A percentile compares a stretch with the other conserved stretches of the same genome.
These are phyloP conservation scores for Conus betulinus DNA, from an alignment of 1,140 invertebrate genomes.

Conservation along the genomic window DNA sequence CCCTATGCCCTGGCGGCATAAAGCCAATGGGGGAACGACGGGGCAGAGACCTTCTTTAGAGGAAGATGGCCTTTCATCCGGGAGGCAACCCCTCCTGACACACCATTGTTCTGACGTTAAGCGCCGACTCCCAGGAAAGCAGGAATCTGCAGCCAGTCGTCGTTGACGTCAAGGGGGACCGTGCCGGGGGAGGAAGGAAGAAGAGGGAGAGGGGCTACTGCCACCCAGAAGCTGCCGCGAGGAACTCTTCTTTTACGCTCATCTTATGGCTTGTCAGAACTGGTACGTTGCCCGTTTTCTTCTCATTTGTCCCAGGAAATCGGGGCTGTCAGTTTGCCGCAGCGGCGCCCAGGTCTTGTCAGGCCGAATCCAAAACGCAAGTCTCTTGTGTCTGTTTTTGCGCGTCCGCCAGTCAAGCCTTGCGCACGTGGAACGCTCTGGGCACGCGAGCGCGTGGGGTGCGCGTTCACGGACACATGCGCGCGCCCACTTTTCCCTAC, in stretches of 20 bases:
- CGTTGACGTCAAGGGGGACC: not conserved
- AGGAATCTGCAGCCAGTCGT: not conserved
- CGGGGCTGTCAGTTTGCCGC: not conserved
- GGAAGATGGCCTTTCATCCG: slow-evolving; percentile 22
- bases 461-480: not conserved
- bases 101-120: slow-evolving; percentile 24
- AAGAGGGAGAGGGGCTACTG: not conserved
- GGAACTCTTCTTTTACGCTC: not conserved
- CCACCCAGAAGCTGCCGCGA: not conserved
- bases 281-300: not conserved
- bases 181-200: not conserved
- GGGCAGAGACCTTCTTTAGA: not conserved
- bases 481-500: not conserved
- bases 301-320: not conserved
- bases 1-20: not conserved
- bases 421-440: not conserved
- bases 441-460: not conserved
- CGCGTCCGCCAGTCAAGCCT: not conserved
- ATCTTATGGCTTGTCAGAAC: slow-evolving; percentile 12
- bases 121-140: not conserved
- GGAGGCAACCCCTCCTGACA: not conserved
- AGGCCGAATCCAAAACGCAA: not conserved
- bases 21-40: not conserved
- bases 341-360: not conserved
- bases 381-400: not conserved